Evolutionary conservation across 2,888 invertebrate genomes (phyloP), one percentile per base, ranked within the genome.

Genomic region (Drosophila fulvimacula): DNA sequence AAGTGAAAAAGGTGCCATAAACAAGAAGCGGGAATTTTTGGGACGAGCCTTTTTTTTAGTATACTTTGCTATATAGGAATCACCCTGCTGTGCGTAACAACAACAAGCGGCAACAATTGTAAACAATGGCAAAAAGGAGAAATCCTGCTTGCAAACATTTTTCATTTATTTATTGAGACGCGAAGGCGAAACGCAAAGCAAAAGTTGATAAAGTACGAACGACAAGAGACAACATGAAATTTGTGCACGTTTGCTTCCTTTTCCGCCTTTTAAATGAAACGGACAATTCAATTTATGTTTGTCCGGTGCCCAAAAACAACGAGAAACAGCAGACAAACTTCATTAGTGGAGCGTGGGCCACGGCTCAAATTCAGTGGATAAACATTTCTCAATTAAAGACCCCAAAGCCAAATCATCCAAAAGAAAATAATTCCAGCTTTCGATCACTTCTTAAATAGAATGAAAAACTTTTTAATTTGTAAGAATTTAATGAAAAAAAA

Each of bases 211-310:
- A 69, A 70, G 68, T 75, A 71, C 65, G 61, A 62, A 61, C 27
- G 27, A 30, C n/a, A 38, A 53, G 59, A 48, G 51, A 46, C 48
- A 82, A 69, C 70, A 27, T 60, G 51, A 86, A 83, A 75, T 79
- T 82, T 75, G 62, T 75, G 63, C 83, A 75, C 79, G 81, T 87
- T 87, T 72, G 58, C 79, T 68, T 73, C 73, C 62, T 78, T 73
- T 90, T 87, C 79, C 88, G 88, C 74, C 68, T 56, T 81, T 79
- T 77, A 90, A 90, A 78, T 84, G 81, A 80, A 79, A 77, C 89
- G 86, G 76, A 90, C 89, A 89, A 90, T 89, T 87, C 89, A 90
- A 89, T 90, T 87, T 84, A 76, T 90, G 79, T 79, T 70, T 70
- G 56, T 52, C 69, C 64, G 56, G 27, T 38, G 30, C 21, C 60